A percentile compares a stretch with the other conserved stretches of the same genome.
Evolutionary conservation across 2,888 invertebrate species (phyloP).

Genomic region (Eupithecia insigniata): DNA sequence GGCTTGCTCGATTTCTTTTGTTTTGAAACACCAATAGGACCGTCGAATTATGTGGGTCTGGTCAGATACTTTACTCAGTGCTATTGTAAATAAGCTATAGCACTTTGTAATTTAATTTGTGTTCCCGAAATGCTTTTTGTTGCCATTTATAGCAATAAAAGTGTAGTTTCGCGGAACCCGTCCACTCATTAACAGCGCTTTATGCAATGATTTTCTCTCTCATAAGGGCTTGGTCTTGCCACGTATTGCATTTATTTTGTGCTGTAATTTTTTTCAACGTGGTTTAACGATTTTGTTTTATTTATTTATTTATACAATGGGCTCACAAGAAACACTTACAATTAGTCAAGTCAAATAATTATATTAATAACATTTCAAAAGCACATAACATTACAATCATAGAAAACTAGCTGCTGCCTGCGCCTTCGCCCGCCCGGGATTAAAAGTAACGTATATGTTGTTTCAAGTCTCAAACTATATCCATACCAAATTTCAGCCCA

Average conservation of each 20-base stretch:
- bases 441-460: too few relatives aligned
- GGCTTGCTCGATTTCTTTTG: too few relatives aligned
- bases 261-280: neutral
- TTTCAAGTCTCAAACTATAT: too few relatives aligned
- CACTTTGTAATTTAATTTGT: neutral
- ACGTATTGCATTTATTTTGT: neutral
- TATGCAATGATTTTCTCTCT: neutral
- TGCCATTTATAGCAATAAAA: neutral
- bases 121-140: neutral
- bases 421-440: too few relatives aligned
- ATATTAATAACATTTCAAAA: neutral
- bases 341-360: neutral
- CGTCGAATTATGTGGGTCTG: too few relatives aligned
- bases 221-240: neutral
- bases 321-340: neutral
- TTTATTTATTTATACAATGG: too few relatives aligned
- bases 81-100: too few relatives aligned
- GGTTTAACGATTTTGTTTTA: neutral
- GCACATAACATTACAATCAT: too few relatives aligned
- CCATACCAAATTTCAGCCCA: too few relatives aligned
- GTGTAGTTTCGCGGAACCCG: neutral
- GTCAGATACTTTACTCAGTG: too few relatives aligned
- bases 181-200: neutral
- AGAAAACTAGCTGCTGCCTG: too few relatives aligned
- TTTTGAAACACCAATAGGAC: too few relatives aligned